phyloP scores from a whole-genome alignment of 2,113 vertebrate species.

The Triplophysa tibetana region DNA sequence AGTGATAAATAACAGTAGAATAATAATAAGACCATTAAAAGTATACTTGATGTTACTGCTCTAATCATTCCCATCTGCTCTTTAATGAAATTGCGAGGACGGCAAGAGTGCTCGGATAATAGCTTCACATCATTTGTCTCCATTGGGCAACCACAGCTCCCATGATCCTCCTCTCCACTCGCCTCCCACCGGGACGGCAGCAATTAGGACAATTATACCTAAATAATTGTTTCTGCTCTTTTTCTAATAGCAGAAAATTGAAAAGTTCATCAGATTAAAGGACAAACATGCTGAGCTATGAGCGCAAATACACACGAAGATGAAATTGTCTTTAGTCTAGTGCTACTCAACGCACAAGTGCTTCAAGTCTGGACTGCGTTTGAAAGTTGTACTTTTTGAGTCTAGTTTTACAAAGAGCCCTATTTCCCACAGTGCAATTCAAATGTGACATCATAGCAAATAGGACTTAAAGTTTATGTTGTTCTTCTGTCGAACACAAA shows the following conservation, averaged over 20 bases:
- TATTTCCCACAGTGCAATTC: too few species aligned
- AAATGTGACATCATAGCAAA: too few species aligned
- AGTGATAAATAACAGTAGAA: not conserved
- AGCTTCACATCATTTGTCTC: conserved; percentile 54
- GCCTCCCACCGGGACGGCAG: conserved; percentile 33
- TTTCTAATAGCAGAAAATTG: conserved; percentile 15
- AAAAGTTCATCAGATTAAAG: conserved; percentile 11
- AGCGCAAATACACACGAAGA: not conserved
- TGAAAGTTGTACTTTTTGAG: too few species aligned
- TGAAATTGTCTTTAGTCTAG: too few species aligned
- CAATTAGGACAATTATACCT: conserved; percentile 61
- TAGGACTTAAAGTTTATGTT: too few species aligned
- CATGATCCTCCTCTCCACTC: conserved; percentile 50
- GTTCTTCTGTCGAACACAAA: too few species aligned
- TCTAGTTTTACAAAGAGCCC: too few species aligned
- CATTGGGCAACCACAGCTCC: conserved; percentile 52
- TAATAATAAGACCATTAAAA: conserved; percentile 49
- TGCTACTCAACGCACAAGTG: too few species aligned
- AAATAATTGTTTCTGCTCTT: conserved; percentile 33
- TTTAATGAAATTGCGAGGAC: conserved; percentile 38
- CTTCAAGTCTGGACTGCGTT: too few species aligned
- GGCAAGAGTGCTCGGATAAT: conserved; percentile 50
- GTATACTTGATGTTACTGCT: conserved; percentile 28
- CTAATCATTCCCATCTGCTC: conserved; percentile 24
- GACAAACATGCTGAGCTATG: not conserved